Evolutionary conservation across 2,113 vertebrate genomes (phyloP), one percentile per base, ranked within the genome.

Genomic region (Datnioides undecimradiatus): DNA sequence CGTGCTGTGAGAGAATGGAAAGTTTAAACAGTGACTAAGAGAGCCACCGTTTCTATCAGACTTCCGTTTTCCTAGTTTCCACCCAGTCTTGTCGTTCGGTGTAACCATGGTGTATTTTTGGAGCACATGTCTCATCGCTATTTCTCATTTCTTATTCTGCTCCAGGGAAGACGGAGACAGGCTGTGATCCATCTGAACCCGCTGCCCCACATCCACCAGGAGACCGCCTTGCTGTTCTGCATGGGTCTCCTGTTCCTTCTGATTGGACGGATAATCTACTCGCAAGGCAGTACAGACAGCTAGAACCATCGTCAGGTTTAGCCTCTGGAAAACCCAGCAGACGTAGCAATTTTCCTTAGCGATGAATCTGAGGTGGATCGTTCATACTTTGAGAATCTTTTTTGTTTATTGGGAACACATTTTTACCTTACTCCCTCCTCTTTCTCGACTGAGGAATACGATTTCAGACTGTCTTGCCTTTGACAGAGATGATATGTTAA

Each of bases 131-230:
- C n/a, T 43, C 10, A 34, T 66, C 17, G 14, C 17, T 78, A 5
- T 64, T 27, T 46, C 4, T 46, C 25, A 25, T 84, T 59, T 77
- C n/a, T n/a, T n/a, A n/a, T n/a, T n/a, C 16, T 78, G 2, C 46
- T 79, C 2, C 90, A 98, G 97, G 87, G 90, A 25, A 72, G 93
- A 86, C 87, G 76, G 6, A 88, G 90, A 31, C 90, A 49, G 5
- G 76, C 66, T 0, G 92, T 81, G 0, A 81, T 90, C 27, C 90
- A 76, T 29, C 79, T 55, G 0, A 92, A 94, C 49, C 94, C 90
- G n/a, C 91, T 93, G 57, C 88, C 64, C 2, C 89, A 43, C 25
- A 60, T 90, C 54, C 86, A 74, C 29, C 90, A 90, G 38, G 88
- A 93, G 65, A 92, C 89, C 1, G 12, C 73, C 16, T 7, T 94